These are phyloP conservation scores for Muraenolepis orangiensis DNA, from an alignment of 2,797 vertebrate genomes.

Conservation along the genomic window DNA sequence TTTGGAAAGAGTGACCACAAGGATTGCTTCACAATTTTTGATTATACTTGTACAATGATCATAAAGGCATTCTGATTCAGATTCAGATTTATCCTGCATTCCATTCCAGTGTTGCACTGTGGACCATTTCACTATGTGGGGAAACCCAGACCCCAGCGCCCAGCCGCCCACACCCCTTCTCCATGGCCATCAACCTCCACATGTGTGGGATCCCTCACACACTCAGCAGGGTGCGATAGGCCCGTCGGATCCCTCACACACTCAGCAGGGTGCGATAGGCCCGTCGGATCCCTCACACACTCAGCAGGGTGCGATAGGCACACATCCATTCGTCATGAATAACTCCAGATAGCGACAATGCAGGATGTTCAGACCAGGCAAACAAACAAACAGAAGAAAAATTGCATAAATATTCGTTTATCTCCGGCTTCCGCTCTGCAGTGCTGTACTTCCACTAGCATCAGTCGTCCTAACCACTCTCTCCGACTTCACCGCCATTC, in stretches of 20 bases:
- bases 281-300: conserved; percentile 55
- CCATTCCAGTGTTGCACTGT: conserved; percentile 40
- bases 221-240: no score
- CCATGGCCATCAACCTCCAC: not conserved
- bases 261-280: no score
- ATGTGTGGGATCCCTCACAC: no score
- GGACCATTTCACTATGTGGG: conserved; percentile 17
- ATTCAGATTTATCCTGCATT: no score
- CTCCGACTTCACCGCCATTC: conserved; percentile 41
- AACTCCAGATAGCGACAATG: conserved; percentile 48
- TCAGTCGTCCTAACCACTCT: conserved; percentile 39
- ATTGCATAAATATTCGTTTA: conserved; percentile 61
- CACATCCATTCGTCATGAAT: conserved; percentile 57
- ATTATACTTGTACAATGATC: no score
- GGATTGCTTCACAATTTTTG: no score
- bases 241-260: no score
- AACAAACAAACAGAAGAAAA: conserved; percentile 34
- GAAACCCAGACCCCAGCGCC: conserved; percentile 5
- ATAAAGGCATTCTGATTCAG: no score
- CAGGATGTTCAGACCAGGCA: conserved; percentile 20
- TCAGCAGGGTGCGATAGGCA: conserved; percentile 32
- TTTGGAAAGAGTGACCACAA: no score
- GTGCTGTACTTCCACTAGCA: conserved; percentile 25
- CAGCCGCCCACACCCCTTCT: not conserved
- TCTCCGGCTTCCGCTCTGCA: conserved; percentile 22